phyloP scores from a whole-genome alignment of 2,888 invertebrate species.

The Ptychoptera contaminata region DNA sequence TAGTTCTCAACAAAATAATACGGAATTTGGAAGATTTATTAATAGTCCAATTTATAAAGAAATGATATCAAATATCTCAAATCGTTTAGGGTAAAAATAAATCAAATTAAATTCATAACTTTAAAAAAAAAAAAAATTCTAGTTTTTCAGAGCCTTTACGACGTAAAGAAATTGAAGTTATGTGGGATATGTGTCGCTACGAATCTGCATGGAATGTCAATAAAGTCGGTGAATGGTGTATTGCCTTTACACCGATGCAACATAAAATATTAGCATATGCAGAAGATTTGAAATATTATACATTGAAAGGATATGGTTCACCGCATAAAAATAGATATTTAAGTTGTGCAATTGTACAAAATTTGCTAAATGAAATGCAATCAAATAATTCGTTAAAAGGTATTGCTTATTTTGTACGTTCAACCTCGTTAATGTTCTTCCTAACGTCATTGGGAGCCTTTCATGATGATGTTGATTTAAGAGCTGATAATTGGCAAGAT shows the following conservation, averaged over 20 bases:
- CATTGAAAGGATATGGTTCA: conserved; percentile 57
- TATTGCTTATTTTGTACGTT: conserved; percentile 50
- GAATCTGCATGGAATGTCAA: conserved; percentile 62
- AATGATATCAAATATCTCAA: conserved; percentile 33
- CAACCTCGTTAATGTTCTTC: conserved; percentile 41
- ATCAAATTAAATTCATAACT: too few species aligned
- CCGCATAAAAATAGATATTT: conserved; percentile 41
- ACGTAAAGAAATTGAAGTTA: conserved; percentile 37
- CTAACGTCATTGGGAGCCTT: conserved; percentile 45
- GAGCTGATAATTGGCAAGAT: conserved; percentile 46
- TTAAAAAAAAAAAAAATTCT: not conserved
- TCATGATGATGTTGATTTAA: conserved; percentile 41
- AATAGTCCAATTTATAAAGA: conserved; percentile 21
- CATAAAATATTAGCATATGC: conserved; percentile 57
- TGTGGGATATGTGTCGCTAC: conserved; percentile 68
- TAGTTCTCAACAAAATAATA: conserved; percentile 8
- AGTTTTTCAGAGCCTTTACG: conserved; percentile 26
- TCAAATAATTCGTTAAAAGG: conserved; percentile 39
- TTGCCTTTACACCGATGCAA: conserved; percentile 53
- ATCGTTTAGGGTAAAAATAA: conserved; percentile 35
- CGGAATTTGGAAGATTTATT: conserved; percentile 21
- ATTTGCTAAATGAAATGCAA: conserved; percentile 49
- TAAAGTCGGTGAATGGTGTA: conserved; percentile 60
- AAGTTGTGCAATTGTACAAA: conserved; percentile 56
- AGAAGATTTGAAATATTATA: conserved; percentile 61